Percentiles rank a stretch among this genome's conserved stretches.
These are phyloP conservation scores for Mobula birostris DNA, from an alignment of 2,113 vertebrate genomes.

Conservation along the genomic window DNA sequence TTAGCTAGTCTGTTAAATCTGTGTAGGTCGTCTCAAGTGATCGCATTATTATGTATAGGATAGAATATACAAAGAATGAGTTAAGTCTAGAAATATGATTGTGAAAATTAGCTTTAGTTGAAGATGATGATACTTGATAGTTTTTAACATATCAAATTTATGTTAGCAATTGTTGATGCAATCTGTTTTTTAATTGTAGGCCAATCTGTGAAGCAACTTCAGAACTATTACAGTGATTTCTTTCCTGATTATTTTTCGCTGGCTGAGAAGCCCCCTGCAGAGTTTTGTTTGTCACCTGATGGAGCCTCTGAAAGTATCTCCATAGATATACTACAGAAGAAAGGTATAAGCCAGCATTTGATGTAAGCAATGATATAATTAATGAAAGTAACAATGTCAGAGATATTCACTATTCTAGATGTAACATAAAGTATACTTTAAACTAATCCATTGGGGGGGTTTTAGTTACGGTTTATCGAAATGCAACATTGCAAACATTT, in stretches of 20 bases:
- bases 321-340: constrained; percentile 84
- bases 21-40: neutral
- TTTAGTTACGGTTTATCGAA: neutral
- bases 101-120: neutral
- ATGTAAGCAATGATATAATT: neutral
- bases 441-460: neutral
- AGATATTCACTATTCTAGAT: neutral
- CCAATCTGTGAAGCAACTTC: constrained; percentile 60
- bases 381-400: neutral
- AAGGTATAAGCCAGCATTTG: constrained; percentile 55
- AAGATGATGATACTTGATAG: neutral
- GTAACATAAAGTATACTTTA: neutral
- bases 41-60: neutral
- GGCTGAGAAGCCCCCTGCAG: constrained; percentile 84
- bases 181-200: constrained; percentile 44
- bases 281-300: constrained; percentile 93
- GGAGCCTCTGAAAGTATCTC: constrained; percentile 71
- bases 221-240: constrained; percentile 73
- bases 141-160: neutral
- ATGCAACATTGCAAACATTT: neutral
- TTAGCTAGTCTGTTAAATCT: neutral
- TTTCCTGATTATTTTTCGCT: constrained; percentile 89
- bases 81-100: neutral
- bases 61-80: neutral
- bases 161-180: neutral